Conservation (phyloP, 2,113 vertebrate genomes). For the Trochalopteron elliotii region DNA sequence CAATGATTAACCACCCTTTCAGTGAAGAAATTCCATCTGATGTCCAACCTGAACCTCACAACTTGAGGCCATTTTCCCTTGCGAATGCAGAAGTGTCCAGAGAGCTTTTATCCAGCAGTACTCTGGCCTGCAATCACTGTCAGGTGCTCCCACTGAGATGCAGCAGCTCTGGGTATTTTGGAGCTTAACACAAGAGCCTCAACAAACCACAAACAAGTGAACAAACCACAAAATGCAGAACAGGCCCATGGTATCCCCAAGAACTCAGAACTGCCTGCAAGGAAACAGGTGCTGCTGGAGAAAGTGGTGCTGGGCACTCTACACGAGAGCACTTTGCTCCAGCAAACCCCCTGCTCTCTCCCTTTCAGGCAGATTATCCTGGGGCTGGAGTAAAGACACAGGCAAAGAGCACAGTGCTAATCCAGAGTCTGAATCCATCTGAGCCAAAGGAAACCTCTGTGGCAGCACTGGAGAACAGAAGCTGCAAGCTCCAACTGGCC, state of each 20-base stretch:
- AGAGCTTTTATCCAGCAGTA: background rate
- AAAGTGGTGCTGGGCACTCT: background rate
- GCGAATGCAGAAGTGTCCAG: background rate
- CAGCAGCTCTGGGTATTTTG: background rate
- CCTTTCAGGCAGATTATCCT: background rate
- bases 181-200: background rate
- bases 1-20: background rate
- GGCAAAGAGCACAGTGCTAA: background rate
- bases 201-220: background rate
- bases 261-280: background rate
- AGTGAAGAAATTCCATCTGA: background rate
- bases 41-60: background rate
- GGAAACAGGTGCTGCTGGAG: background rate
- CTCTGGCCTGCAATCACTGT: background rate
- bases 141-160: background rate
- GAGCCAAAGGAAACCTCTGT: background rate
- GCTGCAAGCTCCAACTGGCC: conserved; percentile 31
- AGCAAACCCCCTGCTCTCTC: background rate
- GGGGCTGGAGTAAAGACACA: fast-evolving
- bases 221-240: background rate
- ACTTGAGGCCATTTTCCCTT: background rate
- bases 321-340: background rate
- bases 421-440: background rate
- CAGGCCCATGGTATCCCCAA: background rate
- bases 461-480: background rate